Evolutionary conservation across 2,113 vertebrate genomes (phyloP).

Genomic region (Arothron firmamentum): DNA sequence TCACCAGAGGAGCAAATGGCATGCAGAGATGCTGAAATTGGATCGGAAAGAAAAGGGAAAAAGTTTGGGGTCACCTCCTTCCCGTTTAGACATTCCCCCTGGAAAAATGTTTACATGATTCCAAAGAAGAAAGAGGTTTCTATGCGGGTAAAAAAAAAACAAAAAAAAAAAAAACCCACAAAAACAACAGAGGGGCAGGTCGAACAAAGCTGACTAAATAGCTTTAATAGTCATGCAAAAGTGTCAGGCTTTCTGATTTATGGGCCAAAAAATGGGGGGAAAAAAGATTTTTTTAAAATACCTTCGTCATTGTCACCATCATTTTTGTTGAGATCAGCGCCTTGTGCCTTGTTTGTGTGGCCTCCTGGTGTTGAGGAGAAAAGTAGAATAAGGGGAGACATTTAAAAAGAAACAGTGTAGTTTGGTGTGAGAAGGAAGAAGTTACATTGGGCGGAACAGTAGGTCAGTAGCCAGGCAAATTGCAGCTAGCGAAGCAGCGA

Average conservation of each 20-base stretch:
- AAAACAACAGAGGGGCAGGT: background rate
- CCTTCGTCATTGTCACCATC: conserved; percentile 86
- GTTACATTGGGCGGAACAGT: background rate
- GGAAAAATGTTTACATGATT: background rate
- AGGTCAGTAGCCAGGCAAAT: no score
- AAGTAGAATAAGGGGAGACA: conserved; percentile 79
- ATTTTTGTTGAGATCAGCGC: conserved; percentile 89
- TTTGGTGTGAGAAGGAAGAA: background rate
- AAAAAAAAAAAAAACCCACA: no score
- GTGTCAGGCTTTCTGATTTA: conserved; percentile 66
- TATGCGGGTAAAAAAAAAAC: background rate
- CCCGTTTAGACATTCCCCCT: conserved; percentile 48
- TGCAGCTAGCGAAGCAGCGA: no score
- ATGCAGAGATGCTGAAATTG: conserved; percentile 70
- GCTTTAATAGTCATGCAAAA: conserved; percentile 81
- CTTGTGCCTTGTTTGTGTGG: conserved; percentile 83
- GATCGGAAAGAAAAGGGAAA: conserved; percentile 51
- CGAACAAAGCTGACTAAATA: conserved; percentile 50
- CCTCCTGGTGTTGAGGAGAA: conserved; percentile 83
- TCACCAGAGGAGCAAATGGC: conserved; percentile 47
- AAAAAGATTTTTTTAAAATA: conserved; percentile 79
- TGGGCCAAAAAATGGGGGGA: conserved; percentile 17
- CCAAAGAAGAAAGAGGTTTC: conserved; percentile 58
- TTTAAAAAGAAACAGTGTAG: conserved; percentile 39
- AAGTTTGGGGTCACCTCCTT: conserved; percentile 44